A percentile compares a stretch with the other conserved stretches of the same genome.
Conservation (phyloP, 2,113 vertebrate species). For the Cromileptes altivelis region DNA sequence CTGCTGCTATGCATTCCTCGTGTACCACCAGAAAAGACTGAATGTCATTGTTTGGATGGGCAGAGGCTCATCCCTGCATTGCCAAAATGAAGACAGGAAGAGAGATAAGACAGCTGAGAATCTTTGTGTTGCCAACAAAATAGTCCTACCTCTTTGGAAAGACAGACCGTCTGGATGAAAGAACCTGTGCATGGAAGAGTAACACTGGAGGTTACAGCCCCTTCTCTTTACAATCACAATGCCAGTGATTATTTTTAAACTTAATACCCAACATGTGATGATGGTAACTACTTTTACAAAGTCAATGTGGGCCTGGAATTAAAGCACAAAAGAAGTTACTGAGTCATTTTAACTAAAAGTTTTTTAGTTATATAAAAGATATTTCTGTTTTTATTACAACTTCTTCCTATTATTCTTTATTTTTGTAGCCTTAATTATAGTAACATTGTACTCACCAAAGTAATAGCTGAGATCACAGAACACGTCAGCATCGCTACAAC, state of each 20-base stretch:
- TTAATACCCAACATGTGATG: neutral
- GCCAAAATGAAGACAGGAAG: conserved; percentile 46
- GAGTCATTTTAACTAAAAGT: conserved; percentile 1
- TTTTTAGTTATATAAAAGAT: neutral
- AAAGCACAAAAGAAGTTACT: conserved; percentile 42
- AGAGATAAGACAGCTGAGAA: conserved; percentile 26
- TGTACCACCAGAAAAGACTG: conserved; percentile 44
- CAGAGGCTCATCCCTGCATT: conserved; percentile 35
- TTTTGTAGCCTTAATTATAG: neutral
- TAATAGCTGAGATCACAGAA: neutral
- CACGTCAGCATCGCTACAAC: neutral
- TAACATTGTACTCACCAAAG: conserved; percentile 8
- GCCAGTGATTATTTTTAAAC: conserved; percentile 17
- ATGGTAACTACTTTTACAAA: conserved; percentile 24
- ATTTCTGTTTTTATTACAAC: neutral
- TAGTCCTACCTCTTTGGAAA: conserved; percentile 81
- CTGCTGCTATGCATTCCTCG: conserved; percentile 72
- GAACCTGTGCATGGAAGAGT: neutral
- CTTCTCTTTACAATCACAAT: conserved; percentile 3
- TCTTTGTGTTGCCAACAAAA: conserved; percentile 75
- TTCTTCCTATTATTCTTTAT: neutral
- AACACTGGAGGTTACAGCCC: conserved; percentile 22
- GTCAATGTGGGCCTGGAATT: conserved; percentile 10
- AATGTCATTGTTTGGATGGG: conserved; percentile 8
- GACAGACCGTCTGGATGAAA: conserved; percentile 22